phyloP scores from a whole-genome alignment of 2,113 vertebrate species.

The Donacobius atricapilla region DNA sequence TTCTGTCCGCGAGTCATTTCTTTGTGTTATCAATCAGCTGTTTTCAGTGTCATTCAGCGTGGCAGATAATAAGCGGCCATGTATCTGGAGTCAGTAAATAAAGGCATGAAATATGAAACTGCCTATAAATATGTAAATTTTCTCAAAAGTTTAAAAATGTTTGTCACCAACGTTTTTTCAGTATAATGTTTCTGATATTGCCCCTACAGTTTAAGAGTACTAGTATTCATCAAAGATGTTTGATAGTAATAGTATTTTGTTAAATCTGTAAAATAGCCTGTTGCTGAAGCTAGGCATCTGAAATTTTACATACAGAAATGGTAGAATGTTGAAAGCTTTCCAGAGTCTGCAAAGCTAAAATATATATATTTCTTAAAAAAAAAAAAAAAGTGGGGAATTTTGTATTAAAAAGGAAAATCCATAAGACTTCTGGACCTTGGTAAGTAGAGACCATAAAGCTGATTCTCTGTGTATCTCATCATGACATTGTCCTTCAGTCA shows the following conservation, averaged over 20 bases:
- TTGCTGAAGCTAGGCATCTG: neutral
- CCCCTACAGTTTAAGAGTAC: neutral
- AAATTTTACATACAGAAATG: neutral
- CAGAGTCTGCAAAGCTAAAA: neutral
- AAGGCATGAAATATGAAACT: neutral
- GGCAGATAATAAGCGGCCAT: neutral
- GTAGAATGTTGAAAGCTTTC: neutral
- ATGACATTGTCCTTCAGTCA: neutral
- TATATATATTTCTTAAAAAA: neutral
- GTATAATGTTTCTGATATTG: neutral
- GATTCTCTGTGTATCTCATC: neutral
- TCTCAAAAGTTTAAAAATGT: neutral
- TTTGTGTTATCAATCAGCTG: neutral
- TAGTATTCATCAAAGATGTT: neutral
- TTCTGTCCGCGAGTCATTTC: neutral
- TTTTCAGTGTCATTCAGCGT: neutral
- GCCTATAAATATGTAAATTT: neutral
- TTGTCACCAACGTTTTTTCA: neutral
- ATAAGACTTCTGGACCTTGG: neutral
- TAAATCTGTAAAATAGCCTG: neutral
- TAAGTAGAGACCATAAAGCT: neutral
- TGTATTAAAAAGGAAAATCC: neutral
- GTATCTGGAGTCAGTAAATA: neutral
- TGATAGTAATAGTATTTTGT: neutral
- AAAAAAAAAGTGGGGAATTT: neutral